Evolutionary conservation across 2,797 vertebrate species (phyloP), one percentile per base, ranked within the genome.

Genomic region (Etheostoma nigrum): DNA sequence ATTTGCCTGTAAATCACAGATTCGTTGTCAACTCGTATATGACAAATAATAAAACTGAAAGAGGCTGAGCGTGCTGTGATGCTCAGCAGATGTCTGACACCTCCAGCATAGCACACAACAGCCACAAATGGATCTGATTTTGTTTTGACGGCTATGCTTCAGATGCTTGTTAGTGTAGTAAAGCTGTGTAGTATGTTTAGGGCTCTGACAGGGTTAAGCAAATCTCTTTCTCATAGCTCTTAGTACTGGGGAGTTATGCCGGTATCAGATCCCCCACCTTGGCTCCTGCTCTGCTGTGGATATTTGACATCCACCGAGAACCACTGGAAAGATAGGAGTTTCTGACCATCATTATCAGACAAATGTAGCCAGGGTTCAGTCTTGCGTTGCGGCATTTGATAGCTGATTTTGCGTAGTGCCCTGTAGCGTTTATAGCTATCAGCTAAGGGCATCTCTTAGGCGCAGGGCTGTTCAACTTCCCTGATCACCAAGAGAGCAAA

Each of bases 1-100:
- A 84, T 83, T 88, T 86, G 81, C 70, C 78, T 79, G 63, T 79
- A 93, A 91, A 92, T 92, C 83, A 84, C 83, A 82, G 79, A 88
- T 79, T 82, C 62, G 6, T 87, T 59, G 45, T 75, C 76, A 76
- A 74, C 76, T 66, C 70, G 61, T 86, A 88, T 74, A 77, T 79
- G 82, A 87, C 77, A 66, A 72, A 82, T 78, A 81, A 84, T 61
- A 70, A 88, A 91, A 86, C 23, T 63, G 74, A 51, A 85, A 70
- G 68, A 79, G 73, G 75, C 61, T 33, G 68, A 58, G 62, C 45
- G 64, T 61, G 45, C 49, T 36, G 61, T 45, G 67, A 59, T 23
- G 69, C 59, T 67, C 75, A 55, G 66, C 72, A 76, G 84, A 92
- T 87, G 82, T 74, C 81, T 65, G 72, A 82, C 82, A 83, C 77